Base-by-base conservation (phyloP, 2,888 invertebrate species). In the Melinaea marsaeus region DNA sequence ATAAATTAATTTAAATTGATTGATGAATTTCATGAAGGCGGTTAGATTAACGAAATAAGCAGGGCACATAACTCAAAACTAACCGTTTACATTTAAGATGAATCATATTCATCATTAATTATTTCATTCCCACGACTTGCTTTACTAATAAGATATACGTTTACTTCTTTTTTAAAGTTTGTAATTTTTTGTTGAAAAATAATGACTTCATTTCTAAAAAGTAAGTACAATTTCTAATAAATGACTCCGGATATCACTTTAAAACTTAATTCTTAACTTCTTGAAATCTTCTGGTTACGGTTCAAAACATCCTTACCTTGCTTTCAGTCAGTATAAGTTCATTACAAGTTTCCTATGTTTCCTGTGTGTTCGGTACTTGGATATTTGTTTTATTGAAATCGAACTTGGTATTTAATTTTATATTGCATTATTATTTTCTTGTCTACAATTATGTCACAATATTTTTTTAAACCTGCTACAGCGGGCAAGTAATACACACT, bases 1-100 rank as follows among this genome's bases (percentile, higher is more conserved):
- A 64, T 72, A 71, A 70, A 71, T 71, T 70, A 66, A 70, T 70
- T 68, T 58, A 68, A 68, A 64, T 64, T 69, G 69, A 70, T 64
- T 60, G 57, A 60, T 66, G 68, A 55, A 61, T 64, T 71, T 67
- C 64, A 67, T 61, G 61, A 51, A 32, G 32, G 63, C 64, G 64
- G 63, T 68, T 61, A 60, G 62, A 68, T 69, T 64, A 68, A 58
- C 58, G 32, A 58, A 62, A 63, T 61, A 61, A 61, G 65, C 60
- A 32, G 51, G 32, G 32, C 32, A 32, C 51, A 51, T 51, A 32
- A 51, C 32, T 51, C 42, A 7, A 42, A 58, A 51, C 42, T 55
- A 55, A 4, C 3, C 42, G 42, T 9, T 42, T 42, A 11, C 42
- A 9, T 42, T 9, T 9, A 9, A 11, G 42, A 3, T 9, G 3